Base-by-base conservation (phyloP, 2,797 vertebrate genomes). In the Sparus aurata region DNA sequence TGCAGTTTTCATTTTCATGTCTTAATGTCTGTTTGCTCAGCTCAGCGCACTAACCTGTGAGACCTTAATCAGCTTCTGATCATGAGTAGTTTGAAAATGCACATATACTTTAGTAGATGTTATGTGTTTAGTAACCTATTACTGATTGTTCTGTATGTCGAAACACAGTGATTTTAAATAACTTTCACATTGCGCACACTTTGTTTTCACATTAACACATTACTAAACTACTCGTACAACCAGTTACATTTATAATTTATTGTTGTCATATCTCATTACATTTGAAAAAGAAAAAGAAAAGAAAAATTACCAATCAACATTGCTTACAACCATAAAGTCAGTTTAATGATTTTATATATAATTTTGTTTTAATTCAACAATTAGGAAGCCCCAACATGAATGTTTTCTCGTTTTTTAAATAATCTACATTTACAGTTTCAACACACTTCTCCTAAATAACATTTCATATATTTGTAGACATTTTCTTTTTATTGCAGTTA, bases 401-500 rank as follows among this genome's bases (percentile, higher is more conserved):
- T 50, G 49, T 69, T 86, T 73, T 84, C 54, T 87, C 38, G 52
- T 70, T 60, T 73, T 70, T 83, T 85, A 46, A 81, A 82, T 86
- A 79, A 87, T 90, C 90, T 91, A 93, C 87, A 89, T 89, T 85
- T 91, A 95, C 91, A 92, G 79, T 81, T 90, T 93, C 84, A 89
- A 74, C 81, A 92, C 85, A 92, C 79, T 62, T 93, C 79, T 88
- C 67, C 88, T 93, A 90, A 85, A 86, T 85, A 91, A 93, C 92
- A 92, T 81, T 92, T 85, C 87, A 82, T 89, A 94, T 84, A 92
- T 85, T 85, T 90, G 67, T 83, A 77, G 87, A 90, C 89, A 85
- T 81, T 84, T 85, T 87, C 61, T 89, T 89, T 91, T 93, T 94
- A 95, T 94, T 95, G 94, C 93, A 82, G 73, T 87, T 88, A 78